Evolutionary conservation across 2,888 invertebrate species (phyloP), one percentile per base, ranked within the genome.

Genomic region (Ischnus inquisitorius): DNA sequence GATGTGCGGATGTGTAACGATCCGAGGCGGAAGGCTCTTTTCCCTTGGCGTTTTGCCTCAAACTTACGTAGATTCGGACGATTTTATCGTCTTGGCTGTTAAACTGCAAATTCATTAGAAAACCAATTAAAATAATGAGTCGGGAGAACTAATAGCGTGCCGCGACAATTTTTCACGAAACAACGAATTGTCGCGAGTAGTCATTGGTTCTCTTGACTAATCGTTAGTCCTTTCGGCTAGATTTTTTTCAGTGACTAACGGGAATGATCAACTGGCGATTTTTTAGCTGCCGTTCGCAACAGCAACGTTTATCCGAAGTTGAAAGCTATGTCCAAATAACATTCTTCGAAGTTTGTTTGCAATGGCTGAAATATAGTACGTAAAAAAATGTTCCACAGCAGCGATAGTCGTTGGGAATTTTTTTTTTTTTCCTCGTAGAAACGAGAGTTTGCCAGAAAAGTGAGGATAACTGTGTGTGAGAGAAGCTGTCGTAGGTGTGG

Each of bases 391-490:
- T 34, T 34, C 34, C 34, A 6, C 8, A 34, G 5, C 34, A 34
- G 34, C 6, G 34, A 1, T 34, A 34, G 34, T 34, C 34, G 34
- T 34, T 4, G 34, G 34, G 34, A 8, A 6, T 34, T 2, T 48
- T 69, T 19, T 51, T 46, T 69, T 51, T 79, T 84, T 79, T 72
- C 82, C 51, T 28, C 16, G 54, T n/a, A 25, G 60, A 60, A 60
- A 60, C 60, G 28, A 28, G 25, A 28, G 60, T 60, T 60, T 60
- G 60, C 28, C 60, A 84, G 77, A 79, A 86, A 87, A 85, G 86
- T 86, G 84, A 84, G 87, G 86, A 84, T 82, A 85, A 79, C 86
- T 85, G 84, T 84, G 85, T 87, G 85, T 81, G 85, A 86, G 83
- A 84, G 86, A 51, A 54, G 60, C 41, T 65, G 60, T 34, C 41